Conservation (phyloP, 2,113 vertebrate genomes). For the Corydoras sp. region DNA sequence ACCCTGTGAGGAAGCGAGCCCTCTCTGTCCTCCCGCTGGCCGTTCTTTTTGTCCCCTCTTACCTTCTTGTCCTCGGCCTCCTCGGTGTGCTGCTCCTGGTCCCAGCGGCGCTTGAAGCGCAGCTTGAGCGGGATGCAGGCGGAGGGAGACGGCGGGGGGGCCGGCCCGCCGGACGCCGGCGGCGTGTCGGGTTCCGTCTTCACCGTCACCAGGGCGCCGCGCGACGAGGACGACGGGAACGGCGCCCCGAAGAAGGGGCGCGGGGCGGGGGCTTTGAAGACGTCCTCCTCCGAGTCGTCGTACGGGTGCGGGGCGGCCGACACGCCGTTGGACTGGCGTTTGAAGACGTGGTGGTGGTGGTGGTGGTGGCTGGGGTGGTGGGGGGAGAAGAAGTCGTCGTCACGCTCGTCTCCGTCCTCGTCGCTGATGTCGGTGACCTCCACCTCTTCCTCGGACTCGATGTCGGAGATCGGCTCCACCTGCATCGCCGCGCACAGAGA, state of each 20-base stretch:
- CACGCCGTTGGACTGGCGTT: constrained; percentile 36
- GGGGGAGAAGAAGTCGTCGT: constrained; percentile 58
- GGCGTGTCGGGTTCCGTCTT: constrained; percentile 63
- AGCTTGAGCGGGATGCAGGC: constrained; percentile 85
- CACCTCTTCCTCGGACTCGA: constrained; percentile 80
- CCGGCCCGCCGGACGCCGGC: constrained; percentile 43
- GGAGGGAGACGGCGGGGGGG: constrained; percentile 23
- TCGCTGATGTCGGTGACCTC: constrained; percentile 89
- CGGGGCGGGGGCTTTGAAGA: constrained; percentile 81
- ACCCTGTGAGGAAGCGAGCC: constrained; percentile 58
- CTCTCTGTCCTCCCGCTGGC: constrained; percentile 51
- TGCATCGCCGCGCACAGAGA: constrained; percentile 22
- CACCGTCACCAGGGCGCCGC: constrained; percentile 37
- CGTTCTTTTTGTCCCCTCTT: constrained; percentile 51
- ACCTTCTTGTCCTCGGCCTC: constrained; percentile 77
- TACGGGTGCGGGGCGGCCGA: constrained; percentile 42
- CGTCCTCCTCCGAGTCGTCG: constrained; percentile 82
- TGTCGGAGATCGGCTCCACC: constrained; percentile 89
- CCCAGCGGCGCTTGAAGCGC: constrained; percentile 88
- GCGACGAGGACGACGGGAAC: constrained; percentile 50
- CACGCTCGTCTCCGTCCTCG: constrained; percentile 68
- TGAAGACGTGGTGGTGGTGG: constrained; percentile 48
- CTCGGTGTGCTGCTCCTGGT: constrained; percentile 85
- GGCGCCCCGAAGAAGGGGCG: constrained; percentile 58
- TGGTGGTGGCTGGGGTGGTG: constrained; percentile 42